Evolutionary conservation across 2,797 vertebrate species (phyloP).

Genomic region (Petrocephalus schoutedeni): DNA sequence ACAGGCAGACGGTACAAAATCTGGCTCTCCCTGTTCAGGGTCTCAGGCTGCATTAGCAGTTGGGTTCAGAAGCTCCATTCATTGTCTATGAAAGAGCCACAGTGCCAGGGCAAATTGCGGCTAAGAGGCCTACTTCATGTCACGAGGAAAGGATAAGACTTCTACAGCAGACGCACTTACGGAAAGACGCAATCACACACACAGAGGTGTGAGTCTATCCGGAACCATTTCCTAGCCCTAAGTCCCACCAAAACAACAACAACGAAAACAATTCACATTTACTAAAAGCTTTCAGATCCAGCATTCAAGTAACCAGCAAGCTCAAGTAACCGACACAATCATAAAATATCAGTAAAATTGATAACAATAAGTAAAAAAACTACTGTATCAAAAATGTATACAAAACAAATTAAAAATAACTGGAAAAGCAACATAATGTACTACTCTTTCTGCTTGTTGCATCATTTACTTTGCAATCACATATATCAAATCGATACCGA

Average conservation of each 20-base stretch:
- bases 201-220: background rate
- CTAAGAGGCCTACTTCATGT: background rate
- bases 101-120: background rate
- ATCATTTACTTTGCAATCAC: background rate
- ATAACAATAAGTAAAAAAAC: background rate
- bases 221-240: background rate
- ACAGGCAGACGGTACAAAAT: constrained; percentile 10
- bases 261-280: background rate
- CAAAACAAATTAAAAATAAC: background rate
- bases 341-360: background rate
- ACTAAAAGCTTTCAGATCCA: background rate
- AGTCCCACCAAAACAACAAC: background rate
- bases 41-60: background rate
- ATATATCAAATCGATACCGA: background rate
- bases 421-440: background rate
- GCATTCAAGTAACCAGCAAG: background rate
- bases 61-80: background rate
- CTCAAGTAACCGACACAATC: background rate
- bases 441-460: background rate
- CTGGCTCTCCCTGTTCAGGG: background rate
- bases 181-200: background rate
- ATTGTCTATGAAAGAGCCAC: background rate
- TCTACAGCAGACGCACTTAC: background rate
- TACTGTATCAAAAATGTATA: background rate
- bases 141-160: background rate